Evolutionary conservation across 2,888 invertebrate species (phyloP).

Genomic region (Selenia dentaria): DNA sequence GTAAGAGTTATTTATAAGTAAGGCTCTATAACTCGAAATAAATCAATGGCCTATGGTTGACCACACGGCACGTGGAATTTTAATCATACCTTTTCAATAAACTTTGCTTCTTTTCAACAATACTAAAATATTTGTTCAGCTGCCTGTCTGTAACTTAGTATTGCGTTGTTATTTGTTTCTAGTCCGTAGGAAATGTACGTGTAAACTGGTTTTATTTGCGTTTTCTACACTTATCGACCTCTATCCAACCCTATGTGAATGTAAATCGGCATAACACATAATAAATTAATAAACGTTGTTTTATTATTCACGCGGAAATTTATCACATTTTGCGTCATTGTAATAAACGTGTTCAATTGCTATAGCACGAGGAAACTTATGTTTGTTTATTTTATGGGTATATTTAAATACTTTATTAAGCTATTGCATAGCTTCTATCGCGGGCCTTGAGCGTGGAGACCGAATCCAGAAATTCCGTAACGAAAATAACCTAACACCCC

Average conservation of each 20-base stretch:
- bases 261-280: neutral
- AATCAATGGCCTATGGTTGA: too few species aligned
- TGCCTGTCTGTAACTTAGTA: constrained; percentile 11
- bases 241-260: neutral
- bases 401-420: too few species aligned
- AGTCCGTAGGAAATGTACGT: neutral
- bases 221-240: constrained; percentile 10
- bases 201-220: neutral
- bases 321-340: neutral
- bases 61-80: too few species aligned
- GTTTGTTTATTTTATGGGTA: too few species aligned
- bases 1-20: too few species aligned
- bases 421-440: too few species aligned
- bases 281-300: neutral
- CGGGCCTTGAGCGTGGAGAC: too few species aligned
- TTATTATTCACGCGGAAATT: neutral
- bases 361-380: too few species aligned
- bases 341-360: too few species aligned
- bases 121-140: constrained; percentile 24
- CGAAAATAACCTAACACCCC: too few species aligned
- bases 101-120: constrained; percentile 3
- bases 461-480: too few species aligned
- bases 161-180: neutral
- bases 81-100: constrained; percentile 21
- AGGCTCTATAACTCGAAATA: too few species aligned